These are phyloP conservation scores for Hedya salicella DNA, from an alignment of 2,888 invertebrate species.

Conservation along the genomic window DNA sequence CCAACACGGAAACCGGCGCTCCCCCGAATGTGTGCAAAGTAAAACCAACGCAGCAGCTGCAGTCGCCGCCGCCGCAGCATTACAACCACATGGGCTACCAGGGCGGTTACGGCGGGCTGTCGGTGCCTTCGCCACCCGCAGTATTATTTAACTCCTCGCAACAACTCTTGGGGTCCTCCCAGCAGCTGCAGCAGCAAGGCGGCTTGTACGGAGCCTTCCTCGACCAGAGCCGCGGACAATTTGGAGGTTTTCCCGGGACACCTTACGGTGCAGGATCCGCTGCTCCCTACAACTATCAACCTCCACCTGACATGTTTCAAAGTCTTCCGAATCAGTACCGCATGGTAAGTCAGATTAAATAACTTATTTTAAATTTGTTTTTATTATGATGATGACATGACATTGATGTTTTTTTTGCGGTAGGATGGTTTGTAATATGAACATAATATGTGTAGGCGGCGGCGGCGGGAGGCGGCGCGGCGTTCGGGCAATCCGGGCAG, in stretches of 20 bases:
- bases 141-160: slow-evolving; percentile 92
- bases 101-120: slow-evolving; percentile 90
- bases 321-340: slow-evolving; percentile 79
- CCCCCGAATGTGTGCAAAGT: slow-evolving; percentile 92
- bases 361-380: background rate
- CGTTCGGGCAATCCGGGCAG: slow-evolving; percentile 92
- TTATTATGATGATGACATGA: too few species aligned
- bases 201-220: slow-evolving; percentile 93
- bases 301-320: slow-evolving; percentile 86
- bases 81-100: slow-evolving; percentile 90
- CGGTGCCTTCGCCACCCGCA: slow-evolving; percentile 94
- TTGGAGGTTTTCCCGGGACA: slow-evolving; percentile 90
- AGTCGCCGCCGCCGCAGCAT: slow-evolving; percentile 87
- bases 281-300: slow-evolving; percentile 90
- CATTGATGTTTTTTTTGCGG: too few species aligned
- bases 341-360: slow-evolving; percentile 66
- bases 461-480: slow-evolving; percentile 86
- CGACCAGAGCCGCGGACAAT: slow-evolving; percentile 91
- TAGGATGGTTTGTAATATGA: background rate
- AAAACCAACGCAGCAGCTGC: slow-evolving; percentile 93
- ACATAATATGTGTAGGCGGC: slow-evolving; percentile 61
- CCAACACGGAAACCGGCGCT: slow-evolving; percentile 79
- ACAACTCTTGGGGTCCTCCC: slow-evolving; percentile 80
- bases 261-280: slow-evolving; percentile 88
- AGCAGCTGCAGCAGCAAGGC: slow-evolving; percentile 88